Percentiles rank a stretch among this genome's conserved stretches.
These are phyloP conservation scores for Neomonachus schauinslandi DNA, from an alignment of 2,113 vertebrate genomes.

Conservation along the genomic window DNA sequence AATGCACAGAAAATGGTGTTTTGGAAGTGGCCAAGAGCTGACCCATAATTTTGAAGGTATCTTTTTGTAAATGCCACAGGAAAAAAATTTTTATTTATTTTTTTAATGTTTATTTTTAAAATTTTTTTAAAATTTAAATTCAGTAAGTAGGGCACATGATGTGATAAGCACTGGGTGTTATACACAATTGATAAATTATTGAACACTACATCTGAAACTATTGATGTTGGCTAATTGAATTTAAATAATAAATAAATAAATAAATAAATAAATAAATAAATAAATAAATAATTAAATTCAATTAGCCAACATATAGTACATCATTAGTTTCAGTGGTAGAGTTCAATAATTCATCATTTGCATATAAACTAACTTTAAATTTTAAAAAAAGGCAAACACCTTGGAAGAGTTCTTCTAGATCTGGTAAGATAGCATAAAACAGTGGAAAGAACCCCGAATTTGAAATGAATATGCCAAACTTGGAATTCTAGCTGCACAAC, in stretches of 20 bases:
- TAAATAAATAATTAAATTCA: too few relatives aligned
- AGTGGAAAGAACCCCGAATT: background rate
- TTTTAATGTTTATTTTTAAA: background rate
- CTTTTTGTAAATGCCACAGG: background rate
- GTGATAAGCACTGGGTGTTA: background rate
- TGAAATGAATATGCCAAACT: background rate
- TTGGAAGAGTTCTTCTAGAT: background rate
- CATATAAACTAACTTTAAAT: background rate
- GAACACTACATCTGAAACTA: background rate
- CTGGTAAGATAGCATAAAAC: background rate
- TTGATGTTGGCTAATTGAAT: background rate
- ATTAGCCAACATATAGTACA: background rate
- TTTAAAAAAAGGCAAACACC: background rate
- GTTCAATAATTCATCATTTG: background rate
- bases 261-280: too few relatives aligned
- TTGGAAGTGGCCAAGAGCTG: background rate
- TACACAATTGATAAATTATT: background rate
- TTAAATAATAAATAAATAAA: too few relatives aligned
- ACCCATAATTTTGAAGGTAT: background rate
- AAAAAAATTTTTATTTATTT: background rate
- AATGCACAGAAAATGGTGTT: background rate
- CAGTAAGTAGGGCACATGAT: background rate
- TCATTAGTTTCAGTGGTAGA: background rate
- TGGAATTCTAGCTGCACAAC: background rate
- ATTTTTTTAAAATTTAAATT: background rate